Conservation (phyloP, 2,113 vertebrate species). For the Vanacampus margaritifer region DNA sequence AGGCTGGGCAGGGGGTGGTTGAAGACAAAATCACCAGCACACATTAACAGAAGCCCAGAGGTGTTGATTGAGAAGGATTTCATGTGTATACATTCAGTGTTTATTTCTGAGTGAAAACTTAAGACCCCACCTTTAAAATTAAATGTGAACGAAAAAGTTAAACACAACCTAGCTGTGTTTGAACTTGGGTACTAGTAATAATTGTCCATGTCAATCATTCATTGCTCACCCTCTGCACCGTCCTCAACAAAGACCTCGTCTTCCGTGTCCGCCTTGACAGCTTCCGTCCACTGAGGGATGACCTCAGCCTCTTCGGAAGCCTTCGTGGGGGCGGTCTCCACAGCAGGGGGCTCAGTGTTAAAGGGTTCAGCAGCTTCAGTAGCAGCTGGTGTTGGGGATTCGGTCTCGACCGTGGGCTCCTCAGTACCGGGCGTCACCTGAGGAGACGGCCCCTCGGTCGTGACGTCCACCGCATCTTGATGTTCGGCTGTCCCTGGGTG, state of each 20-base stretch:
- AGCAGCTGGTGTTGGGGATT: not conserved
- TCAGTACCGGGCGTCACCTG: not conserved
- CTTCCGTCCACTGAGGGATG: conserved; percentile 8
- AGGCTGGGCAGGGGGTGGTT: too few relatives aligned
- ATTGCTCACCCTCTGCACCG: conserved; percentile 17
- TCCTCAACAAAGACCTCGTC: not conserved
- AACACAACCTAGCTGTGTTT: not conserved
- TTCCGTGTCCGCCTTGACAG: rapidly evolving
- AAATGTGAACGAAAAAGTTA: not conserved
- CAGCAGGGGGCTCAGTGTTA: not conserved
- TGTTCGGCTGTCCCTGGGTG: not conserved
- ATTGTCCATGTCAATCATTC: not conserved
- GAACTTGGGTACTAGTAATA: not conserved
- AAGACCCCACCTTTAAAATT: too few relatives aligned
- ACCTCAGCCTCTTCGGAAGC: not conserved
- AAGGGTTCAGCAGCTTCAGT: not conserved
- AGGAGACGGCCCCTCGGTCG: not conserved
- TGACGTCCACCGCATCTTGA: not conserved
- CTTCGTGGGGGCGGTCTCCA: not conserved
- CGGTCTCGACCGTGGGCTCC: not conserved
- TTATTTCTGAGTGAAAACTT: too few relatives aligned
- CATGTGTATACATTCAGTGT: too few relatives aligned
- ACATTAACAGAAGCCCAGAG: too few relatives aligned
- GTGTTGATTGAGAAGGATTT: too few relatives aligned
- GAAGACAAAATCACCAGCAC: too few relatives aligned